phyloP scores from a whole-genome alignment of 2,113 vertebrate genomes.

The Candoia aspera region DNA sequence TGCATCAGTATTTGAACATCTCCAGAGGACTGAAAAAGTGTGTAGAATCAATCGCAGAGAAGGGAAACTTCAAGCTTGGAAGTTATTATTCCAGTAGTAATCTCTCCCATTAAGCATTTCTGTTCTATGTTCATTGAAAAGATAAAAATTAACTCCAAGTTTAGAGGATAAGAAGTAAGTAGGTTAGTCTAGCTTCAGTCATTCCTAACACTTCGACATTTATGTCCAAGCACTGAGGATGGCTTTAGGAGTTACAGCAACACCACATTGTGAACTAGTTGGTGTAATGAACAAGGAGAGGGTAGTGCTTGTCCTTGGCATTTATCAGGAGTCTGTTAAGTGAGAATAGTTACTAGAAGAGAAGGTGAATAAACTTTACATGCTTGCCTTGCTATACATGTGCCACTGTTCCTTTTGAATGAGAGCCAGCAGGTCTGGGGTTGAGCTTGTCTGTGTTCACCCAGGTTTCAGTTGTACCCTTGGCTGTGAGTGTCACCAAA shows the following conservation, averaged over 20 bases:
- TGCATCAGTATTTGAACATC: slow-evolving; percentile 58
- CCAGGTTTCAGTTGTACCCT: background rate
- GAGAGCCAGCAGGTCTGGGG: background rate
- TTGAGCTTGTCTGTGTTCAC: background rate
- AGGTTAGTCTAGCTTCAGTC: slow-evolving; percentile 11
- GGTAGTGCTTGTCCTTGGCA: background rate
- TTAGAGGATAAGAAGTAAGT: slow-evolving; percentile 17
- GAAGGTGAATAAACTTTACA: background rate
- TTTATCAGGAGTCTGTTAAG: slow-evolving; percentile 8
- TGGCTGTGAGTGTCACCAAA: background rate
- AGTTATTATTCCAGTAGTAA: slow-evolving; percentile 48
- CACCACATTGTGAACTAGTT: slow-evolving; percentile 10
- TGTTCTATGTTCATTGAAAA: slow-evolving; percentile 54
- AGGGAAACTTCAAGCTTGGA: slow-evolving; percentile 46
- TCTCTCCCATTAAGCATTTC: slow-evolving; percentile 60
- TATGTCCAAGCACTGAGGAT: background rate
- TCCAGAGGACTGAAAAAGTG: slow-evolving; percentile 53
- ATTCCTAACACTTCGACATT: slow-evolving; percentile 24
- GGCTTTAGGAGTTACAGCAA: slow-evolving; percentile 25
- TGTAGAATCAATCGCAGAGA: slow-evolving; percentile 63
- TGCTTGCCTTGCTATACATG: background rate
- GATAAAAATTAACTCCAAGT: slow-evolving; percentile 45
- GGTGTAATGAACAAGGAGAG: background rate
- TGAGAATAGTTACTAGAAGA: slow-evolving; percentile 26
- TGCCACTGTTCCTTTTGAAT: background rate